phyloP scores from a whole-genome alignment of 2,113 vertebrate species.

The Phalacrocorax carbo region DNA sequence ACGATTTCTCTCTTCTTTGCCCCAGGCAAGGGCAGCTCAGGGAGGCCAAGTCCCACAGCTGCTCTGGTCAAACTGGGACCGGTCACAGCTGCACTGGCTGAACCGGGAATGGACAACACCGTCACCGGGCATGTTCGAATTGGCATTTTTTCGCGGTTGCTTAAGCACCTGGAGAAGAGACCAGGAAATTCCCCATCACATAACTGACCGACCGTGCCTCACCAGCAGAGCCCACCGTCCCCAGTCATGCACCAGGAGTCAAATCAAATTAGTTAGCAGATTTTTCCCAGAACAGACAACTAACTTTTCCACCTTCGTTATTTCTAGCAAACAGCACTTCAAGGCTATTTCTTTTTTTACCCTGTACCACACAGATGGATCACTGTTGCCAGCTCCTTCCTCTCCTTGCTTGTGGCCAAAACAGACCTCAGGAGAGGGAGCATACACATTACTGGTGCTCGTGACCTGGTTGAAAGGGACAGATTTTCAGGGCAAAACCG shows the following conservation, averaged over 20 bases:
- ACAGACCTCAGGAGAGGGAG: background rate
- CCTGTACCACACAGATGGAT: rapidly evolving
- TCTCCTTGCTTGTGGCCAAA: background rate
- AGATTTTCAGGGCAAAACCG: background rate
- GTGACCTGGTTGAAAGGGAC: background rate
- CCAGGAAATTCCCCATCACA: background rate
- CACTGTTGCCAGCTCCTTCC: background rate
- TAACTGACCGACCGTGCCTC: no score
- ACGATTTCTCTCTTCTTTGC: no score
- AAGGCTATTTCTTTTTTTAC: background rate
- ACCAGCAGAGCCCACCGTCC: background rate
- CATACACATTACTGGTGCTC: background rate
- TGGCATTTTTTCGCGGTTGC: rapidly evolving
- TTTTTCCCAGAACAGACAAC: background rate
- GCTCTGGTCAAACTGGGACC: background rate
- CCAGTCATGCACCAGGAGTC: background rate
- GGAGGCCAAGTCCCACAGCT: background rate
- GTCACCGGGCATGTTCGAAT: rapidly evolving
- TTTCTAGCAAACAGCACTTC: background rate
- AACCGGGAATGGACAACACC: background rate
- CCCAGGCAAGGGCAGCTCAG: rapidly evolving
- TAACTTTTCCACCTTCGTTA: background rate
- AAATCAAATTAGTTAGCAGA: background rate
- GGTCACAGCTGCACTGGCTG: background rate
- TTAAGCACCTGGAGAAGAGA: background rate